Conservation (phyloP, 1,140 invertebrate genomes). For the Brachionus manjavacas region DNA sequence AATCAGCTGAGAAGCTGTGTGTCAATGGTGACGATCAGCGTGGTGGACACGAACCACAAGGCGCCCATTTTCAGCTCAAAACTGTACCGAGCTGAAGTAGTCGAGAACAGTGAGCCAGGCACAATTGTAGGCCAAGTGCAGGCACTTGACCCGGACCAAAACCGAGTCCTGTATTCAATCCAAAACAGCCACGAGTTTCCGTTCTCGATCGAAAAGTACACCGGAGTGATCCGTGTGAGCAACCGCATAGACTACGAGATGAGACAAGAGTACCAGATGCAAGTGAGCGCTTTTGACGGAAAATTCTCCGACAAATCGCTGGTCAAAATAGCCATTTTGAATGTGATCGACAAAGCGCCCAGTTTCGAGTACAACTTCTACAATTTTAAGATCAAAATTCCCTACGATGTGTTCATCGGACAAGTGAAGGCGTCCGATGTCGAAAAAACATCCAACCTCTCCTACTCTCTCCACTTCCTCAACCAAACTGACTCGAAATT, state of each 20-base stretch:
- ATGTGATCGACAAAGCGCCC: constrained; percentile 12
- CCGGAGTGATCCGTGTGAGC: not conserved
- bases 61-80: not conserved
- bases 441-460: not conserved
- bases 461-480: not conserved
- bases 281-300: not conserved
- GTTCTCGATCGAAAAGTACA: constrained; percentile 4
- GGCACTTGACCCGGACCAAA: not conserved
- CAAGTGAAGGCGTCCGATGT: constrained; percentile 11
- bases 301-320: not conserved
- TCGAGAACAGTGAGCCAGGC: not conserved
- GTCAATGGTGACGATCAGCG: not conserved
- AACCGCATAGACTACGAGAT: constrained; percentile 33
- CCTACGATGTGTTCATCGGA: constrained; percentile 29
- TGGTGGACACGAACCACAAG: not conserved
- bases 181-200: constrained; percentile 3
- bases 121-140: not conserved
- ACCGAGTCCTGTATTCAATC: constrained; percentile 9
- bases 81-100: not conserved
- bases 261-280: not conserved
- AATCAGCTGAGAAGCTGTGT: not conserved
- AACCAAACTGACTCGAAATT: not conserved
- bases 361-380: constrained; percentile 34
- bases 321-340: not conserved
- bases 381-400: constrained; percentile 33